Conservation (phyloP, 2,113 vertebrate genomes). For the Gadus chalcogrammus region DNA sequence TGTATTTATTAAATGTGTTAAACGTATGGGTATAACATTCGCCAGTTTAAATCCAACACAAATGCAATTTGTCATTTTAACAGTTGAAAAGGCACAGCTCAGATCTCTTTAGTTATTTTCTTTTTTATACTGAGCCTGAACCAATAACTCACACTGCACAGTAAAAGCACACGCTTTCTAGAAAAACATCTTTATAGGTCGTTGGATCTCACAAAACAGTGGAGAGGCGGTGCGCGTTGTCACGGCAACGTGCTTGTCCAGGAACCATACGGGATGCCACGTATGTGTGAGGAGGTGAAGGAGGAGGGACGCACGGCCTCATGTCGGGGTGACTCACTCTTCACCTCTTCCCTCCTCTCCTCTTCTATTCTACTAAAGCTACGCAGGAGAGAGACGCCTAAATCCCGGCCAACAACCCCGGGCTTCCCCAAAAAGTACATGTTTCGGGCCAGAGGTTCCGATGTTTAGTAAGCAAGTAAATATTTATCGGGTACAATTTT, state of each 20-base stretch:
- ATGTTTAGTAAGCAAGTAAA: too few species aligned
- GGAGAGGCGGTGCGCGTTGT: conserved; percentile 23
- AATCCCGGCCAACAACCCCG: conserved; percentile 3
- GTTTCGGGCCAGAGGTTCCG: too few species aligned
- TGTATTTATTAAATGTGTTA: too few species aligned
- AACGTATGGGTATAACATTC: too few species aligned
- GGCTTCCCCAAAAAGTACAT: too few species aligned
- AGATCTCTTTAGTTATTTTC: too few species aligned
- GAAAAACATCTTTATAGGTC: conserved; percentile 24
- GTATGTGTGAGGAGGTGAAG: conserved; percentile 47
- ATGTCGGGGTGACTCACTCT: conserved; percentile 39
- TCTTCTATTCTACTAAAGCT: conserved; percentile 10
- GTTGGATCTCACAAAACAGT: conserved; percentile 25
- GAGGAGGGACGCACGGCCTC: conserved; percentile 16
- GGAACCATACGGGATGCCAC: conserved; percentile 26
- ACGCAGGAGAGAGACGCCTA: conserved; percentile 5
- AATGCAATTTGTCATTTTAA: too few species aligned
- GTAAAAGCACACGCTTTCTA: not conserved
- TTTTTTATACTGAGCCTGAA: not conserved
- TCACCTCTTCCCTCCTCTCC: conserved; percentile 19
- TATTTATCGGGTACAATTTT: too few species aligned
- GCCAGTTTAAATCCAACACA: too few species aligned
- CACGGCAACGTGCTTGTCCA: conserved; percentile 19
- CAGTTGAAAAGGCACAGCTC: too few species aligned
- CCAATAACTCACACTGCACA: conserved; percentile 6